These are phyloP conservation scores for Samia ricini DNA, from an alignment of 1,140 invertebrate genomes.

Conservation along the genomic window DNA sequence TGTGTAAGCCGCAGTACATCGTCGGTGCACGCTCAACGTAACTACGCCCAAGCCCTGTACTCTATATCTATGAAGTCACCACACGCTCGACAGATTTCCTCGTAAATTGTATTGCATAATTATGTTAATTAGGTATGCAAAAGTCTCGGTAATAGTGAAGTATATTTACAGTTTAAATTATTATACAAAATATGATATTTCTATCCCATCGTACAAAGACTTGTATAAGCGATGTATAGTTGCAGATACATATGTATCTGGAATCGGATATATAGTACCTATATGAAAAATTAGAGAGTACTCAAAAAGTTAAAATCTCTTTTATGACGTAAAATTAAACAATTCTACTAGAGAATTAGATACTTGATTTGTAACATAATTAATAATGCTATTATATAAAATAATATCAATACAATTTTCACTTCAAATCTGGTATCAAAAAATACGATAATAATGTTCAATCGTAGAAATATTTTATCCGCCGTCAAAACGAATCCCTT, in stretches of 20 bases:
- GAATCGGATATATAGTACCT: too few relatives aligned
- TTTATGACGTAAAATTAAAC: too few relatives aligned
- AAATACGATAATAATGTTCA: not conserved
- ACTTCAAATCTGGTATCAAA: too few relatives aligned
- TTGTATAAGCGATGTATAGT: too few relatives aligned
- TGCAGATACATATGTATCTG: too few relatives aligned
- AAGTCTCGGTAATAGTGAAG: not conserved
- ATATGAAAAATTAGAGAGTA: too few relatives aligned
- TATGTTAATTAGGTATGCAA: slow-evolving; percentile 10
- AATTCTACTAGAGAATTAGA: too few relatives aligned
- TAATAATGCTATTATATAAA: too few relatives aligned
- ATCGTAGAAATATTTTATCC: not conserved
- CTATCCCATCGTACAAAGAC: too few relatives aligned
- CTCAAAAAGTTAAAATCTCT: too few relatives aligned
- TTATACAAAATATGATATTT: not conserved
- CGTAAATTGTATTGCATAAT: slow-evolving; percentile 26
- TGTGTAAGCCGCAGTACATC: slow-evolving; percentile 16
- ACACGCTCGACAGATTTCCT: slow-evolving; percentile 40
- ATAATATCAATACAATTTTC: too few relatives aligned
- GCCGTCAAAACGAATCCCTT: not conserved
- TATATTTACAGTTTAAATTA: not conserved
- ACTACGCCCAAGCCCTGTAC: slow-evolving; percentile 56
- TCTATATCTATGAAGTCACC: slow-evolving; percentile 41
- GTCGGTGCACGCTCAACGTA: slow-evolving; percentile 26
- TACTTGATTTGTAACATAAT: too few relatives aligned